Conservation (phyloP, 1,140 invertebrate genomes). For the Acromyrmex echinatior region DNA sequence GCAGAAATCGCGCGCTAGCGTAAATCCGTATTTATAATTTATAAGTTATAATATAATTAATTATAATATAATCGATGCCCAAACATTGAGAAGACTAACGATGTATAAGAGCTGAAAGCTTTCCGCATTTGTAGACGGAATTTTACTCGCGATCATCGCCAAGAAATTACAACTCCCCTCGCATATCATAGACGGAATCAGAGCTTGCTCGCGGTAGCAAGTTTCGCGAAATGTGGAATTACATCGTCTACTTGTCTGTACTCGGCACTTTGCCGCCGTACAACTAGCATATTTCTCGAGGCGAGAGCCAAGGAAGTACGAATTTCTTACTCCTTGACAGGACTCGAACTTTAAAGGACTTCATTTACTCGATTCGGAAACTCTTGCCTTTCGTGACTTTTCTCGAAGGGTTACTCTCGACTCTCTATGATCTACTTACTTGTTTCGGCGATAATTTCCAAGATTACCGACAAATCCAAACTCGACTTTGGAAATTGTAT, state of each 20-base stretch:
- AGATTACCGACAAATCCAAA: slow-evolving; percentile 17
- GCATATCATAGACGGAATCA: slow-evolving; percentile 2
- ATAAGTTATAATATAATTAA: background rate
- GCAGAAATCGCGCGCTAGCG: background rate
- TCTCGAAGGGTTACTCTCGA: slow-evolving; percentile 26
- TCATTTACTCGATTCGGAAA: slow-evolving; percentile 63
- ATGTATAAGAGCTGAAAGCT: background rate
- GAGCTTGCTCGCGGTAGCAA: slow-evolving; percentile 12
- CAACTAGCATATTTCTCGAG: slow-evolving; percentile 55
- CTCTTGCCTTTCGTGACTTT: slow-evolving; percentile 40
- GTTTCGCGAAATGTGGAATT: slow-evolving; percentile 58
- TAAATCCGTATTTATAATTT: background rate
- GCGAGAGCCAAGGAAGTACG: slow-evolving; percentile 33
- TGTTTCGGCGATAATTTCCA: slow-evolving; percentile 27
- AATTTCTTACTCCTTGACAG: slow-evolving; percentile 53
- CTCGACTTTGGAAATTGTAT: slow-evolving; percentile 3
- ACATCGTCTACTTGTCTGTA: slow-evolving; percentile 53
- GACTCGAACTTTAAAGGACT: slow-evolving; percentile 57
- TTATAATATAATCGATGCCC: slow-evolving; percentile 9
- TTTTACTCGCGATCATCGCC: slow-evolving; percentile 30
- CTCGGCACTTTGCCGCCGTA: slow-evolving; percentile 42
- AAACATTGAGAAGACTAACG: background rate
- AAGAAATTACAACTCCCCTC: slow-evolving; percentile 51
- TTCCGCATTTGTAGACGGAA: background rate
- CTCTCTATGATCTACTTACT: slow-evolving; percentile 30